Evolutionary conservation across 2,888 invertebrate species (phyloP).

Genomic region (Leptinotarsa rubiginosa): DNA sequence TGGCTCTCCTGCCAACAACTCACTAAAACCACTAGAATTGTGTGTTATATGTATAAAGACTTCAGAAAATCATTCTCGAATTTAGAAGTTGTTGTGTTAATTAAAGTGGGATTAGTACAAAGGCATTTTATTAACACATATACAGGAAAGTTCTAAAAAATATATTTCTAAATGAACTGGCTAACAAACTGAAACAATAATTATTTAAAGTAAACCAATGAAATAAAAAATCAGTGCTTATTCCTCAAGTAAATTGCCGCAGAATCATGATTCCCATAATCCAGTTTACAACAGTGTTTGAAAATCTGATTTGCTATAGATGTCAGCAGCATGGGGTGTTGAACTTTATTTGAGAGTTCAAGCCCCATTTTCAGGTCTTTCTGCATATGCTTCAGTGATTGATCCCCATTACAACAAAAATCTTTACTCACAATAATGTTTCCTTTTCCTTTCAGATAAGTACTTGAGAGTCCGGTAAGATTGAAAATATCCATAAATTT

Average conservation of each 20-base stretch:
- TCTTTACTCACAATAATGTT: constrained; percentile 66
- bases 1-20: no score
- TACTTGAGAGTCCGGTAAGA: constrained; percentile 82
- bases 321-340: constrained; percentile 90
- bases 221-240: constrained; percentile 74
- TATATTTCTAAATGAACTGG: not conserved
- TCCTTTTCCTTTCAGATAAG: constrained; percentile 84
- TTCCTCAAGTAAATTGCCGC: constrained; percentile 92
- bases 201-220: constrained; percentile 2
- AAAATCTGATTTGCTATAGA: constrained; percentile 95
- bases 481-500: constrained; percentile 90
- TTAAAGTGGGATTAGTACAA: no score
- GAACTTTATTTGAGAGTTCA: constrained; percentile 86
- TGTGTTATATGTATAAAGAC: no score
- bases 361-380: constrained; percentile 88
- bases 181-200: constrained; percentile 5
- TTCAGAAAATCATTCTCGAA: no score
- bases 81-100: no score
- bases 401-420: constrained; percentile 66
- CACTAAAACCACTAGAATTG: no score
- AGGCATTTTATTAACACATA: not conserved
- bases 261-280: constrained; percentile 92
- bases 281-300: constrained; percentile 94
- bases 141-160: not conserved
- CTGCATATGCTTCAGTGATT: constrained; percentile 92